Percentiles rank a stretch among this genome's conserved stretches.
phyloP scores from a whole-genome alignment of 1,140 invertebrate genomes.

The Drosophila repletoides region DNA sequence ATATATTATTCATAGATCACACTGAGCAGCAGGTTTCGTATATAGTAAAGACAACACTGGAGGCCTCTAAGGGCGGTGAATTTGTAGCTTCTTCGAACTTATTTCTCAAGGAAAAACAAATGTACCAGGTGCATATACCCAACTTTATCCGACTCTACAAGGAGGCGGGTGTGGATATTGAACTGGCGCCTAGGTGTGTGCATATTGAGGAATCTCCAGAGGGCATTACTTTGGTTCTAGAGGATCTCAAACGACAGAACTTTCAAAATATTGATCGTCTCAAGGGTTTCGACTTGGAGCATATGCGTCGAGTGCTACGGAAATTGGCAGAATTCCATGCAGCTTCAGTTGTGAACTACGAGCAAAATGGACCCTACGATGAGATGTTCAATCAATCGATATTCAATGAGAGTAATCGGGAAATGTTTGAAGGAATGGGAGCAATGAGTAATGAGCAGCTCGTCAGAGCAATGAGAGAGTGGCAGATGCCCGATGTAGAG shows the following conservation, averaged over 20 bases:
- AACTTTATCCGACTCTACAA: conserved; percentile 68
- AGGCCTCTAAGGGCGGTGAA: conserved; percentile 33
- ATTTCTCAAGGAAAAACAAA: conserved; percentile 68
- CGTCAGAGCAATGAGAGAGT: conserved; percentile 40
- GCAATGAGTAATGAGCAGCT: conserved; percentile 21
- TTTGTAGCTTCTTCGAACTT: conserved; percentile 53
- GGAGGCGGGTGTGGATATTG: conserved; percentile 59
- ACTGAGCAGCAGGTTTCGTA: conserved; percentile 48
- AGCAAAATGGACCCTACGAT: conserved; percentile 58
- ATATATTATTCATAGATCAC: conserved; percentile 58
- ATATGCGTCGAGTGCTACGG: conserved; percentile 83
- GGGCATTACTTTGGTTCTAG: conserved; percentile 82
- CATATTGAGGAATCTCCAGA: conserved; percentile 49
- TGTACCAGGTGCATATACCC: conserved; percentile 66
- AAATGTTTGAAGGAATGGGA: conserved; percentile 32
- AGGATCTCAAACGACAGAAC: conserved; percentile 83
- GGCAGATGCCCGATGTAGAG: conserved; percentile 52
- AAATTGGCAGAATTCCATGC: conserved; percentile 85
- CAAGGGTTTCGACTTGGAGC: conserved; percentile 84
- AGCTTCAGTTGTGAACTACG: conserved; percentile 73
- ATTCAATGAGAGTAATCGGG: conserved; percentile 39
- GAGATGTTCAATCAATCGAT: conserved; percentile 34
- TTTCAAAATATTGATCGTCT: conserved; percentile 84
- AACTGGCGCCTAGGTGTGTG: conserved; percentile 59
- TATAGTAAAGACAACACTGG: conserved; percentile 67